Percentiles rank a stretch among this genome's conserved stretches.
Evolutionary conservation across 2,797 vertebrate species (phyloP).

Genomic region (Poeciliopsis infans): DNA sequence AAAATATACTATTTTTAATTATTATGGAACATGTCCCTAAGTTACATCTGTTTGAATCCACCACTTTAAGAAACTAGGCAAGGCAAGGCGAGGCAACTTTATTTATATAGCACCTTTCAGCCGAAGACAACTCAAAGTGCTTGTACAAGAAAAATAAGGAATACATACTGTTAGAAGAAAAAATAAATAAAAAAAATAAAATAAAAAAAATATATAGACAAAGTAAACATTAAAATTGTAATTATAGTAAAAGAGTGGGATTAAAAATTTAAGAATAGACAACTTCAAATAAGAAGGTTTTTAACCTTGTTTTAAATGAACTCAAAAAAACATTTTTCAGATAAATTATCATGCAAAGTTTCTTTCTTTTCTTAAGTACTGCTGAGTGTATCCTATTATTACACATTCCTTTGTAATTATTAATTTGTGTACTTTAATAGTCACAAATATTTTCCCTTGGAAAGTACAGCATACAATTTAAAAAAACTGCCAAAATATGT

Average conservation of each 20-base stretch:
- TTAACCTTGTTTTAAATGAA: too few relatives aligned
- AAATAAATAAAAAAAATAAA: too few relatives aligned
- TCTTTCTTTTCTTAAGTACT: neutral
- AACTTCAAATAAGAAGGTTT: too few relatives aligned
- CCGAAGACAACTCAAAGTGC: too few relatives aligned
- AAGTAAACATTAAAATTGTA: too few relatives aligned
- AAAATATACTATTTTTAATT: neutral
- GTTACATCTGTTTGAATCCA: neutral
- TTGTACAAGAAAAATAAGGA: too few relatives aligned
- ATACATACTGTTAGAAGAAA: too few relatives aligned
- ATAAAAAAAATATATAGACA: too few relatives aligned
- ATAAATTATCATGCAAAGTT: neutral
- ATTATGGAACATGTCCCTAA: neutral
- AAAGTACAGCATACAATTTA: neutral
- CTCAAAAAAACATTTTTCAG: neutral
- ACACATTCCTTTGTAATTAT: neutral
- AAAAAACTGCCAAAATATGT: neutral
- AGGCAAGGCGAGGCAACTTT: too few relatives aligned
- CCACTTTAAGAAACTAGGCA: neutral
- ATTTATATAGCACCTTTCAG: too few relatives aligned
- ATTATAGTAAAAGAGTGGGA: too few relatives aligned
- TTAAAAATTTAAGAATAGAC: too few relatives aligned
- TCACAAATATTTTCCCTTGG: neutral
- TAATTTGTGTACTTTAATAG: neutral
- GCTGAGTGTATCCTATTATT: neutral